Evolutionary conservation across 2,797 vertebrate species (phyloP), one percentile per base, ranked within the genome.

Genomic region (Harpagifer antarcticus): DNA sequence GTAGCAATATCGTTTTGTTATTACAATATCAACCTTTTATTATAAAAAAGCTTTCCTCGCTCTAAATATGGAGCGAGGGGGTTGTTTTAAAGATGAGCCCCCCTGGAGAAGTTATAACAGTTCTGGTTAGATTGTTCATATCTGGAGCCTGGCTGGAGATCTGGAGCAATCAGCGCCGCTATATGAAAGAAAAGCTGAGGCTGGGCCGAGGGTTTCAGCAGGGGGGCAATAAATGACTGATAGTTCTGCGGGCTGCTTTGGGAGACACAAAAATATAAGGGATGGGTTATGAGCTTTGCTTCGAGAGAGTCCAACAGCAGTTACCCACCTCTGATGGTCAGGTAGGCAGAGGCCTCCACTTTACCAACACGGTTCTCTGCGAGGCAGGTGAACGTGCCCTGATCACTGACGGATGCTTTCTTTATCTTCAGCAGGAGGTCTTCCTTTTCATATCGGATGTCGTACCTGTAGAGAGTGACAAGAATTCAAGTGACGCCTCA

Each of bases 281-380:
- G 53, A 73, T 69, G 68, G 76, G 68, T 88, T 86, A 86, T 88
- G 74, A 89, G 86, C 62, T 85, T 82, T 79, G 49, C 61, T 53
- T 79, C 40, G 1, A 72, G 52, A 40, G 57, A 68, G 75, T 78
- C 66, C 61, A 70, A 53, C 13, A 73, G 43, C 68, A 73, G 85
- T 65, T 76, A 92, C 97, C 94, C 90, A 99, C 98, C 98, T 96
- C 97, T 93, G 74, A 99, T 97, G 4, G 97, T 99, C 64, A 99
- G 94, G 12, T 96, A 96, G 17, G 97, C 97, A 7, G 97, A 96
- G 3, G 97, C 95, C 81, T 99, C 98, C 49, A 96, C 94, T 89
- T 98, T 99, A 20, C 98, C 98, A 55, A 99, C 97, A 0, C 97
- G 96, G 76, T 99, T 99, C 91, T 99, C 98, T 0, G 97, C 97